These are phyloP conservation scores for Periparus ater DNA, from an alignment of 2,797 vertebrate species.

Conservation along the genomic window DNA sequence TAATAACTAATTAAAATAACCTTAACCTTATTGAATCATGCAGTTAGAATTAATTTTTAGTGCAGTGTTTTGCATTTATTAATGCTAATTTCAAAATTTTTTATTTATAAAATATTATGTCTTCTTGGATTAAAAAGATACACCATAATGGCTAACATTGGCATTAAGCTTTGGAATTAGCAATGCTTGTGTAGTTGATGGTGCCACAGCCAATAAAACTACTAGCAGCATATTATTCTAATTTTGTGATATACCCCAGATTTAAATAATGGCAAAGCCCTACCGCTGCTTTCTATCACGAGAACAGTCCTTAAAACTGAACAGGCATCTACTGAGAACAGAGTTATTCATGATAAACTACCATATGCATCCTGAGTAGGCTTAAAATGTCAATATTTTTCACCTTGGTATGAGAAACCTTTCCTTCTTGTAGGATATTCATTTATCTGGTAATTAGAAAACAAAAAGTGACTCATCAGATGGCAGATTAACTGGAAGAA, in stretches of 20 bases:
- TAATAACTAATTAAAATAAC: too few species aligned
- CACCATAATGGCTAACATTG: neutral
- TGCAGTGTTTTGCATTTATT: neutral
- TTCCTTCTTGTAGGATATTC: neutral
- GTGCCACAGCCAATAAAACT: neutral
- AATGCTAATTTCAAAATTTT: neutral
- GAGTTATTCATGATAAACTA: neutral
- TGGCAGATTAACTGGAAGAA: neutral
- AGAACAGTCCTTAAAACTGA: neutral
- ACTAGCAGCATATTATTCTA: neutral
- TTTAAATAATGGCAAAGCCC: neutral
- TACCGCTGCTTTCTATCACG: neutral
- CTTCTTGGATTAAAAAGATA: neutral
- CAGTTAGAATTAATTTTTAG: neutral
- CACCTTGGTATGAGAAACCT: neutral
- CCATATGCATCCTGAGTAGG: neutral
- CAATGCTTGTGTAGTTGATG: neutral
- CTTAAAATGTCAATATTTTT: constrained; percentile 34
- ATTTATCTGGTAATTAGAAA: neutral
- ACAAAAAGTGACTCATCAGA: neutral
- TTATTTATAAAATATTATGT: neutral
- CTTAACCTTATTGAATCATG: neutral
- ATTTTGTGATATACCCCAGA: neutral
- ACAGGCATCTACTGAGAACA: neutral
- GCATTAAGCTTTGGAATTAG: neutral